Evolutionary conservation across 2,888 invertebrate genomes (phyloP), one percentile per base, ranked within the genome.

Genomic region (Ophion slaviceki): DNA sequence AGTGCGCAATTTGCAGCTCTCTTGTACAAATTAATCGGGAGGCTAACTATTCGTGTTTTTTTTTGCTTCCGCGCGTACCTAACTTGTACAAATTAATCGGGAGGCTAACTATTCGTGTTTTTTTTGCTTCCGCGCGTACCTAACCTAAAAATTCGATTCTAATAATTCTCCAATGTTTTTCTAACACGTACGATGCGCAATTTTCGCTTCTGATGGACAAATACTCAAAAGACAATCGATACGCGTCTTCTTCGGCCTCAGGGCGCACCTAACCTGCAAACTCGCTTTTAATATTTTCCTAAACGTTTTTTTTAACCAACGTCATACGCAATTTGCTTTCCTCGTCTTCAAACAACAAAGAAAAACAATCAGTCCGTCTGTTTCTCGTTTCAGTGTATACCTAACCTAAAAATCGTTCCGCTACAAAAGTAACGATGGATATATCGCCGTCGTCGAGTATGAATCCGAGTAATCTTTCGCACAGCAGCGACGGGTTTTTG

Each of bases 401-500:
- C 72, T 57, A 81, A 75, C 80, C 80, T 81, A 66, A 2, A 76
- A 82, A 77, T 28, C 28, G 45, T 66, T 24, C 53, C 14, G 4
- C 45, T 17, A 61, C 14, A 40, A 57, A 14, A 32, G 85, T 74
- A 84, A 85, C 80, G 81, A 91, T 92, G 91, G 90, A 92, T 84
- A 88, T 90, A 76, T 90, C 92, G 36, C 90, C 90, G 57, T 88
- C 91, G 17, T 89, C 92, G 57, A 91, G 87, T 64, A 89, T 93
- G 82, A 92, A 90, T 79, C 89, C 91, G 36, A 87, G 85, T 32
- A 90, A 87, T 76, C 86, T 92, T 62, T 86, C 90, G 3, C 92
- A 92, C 75, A 89, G 87, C 83, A 88, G 84, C 28, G 93, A 92
- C 72, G 90, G 89, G 40, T 93, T 92, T 86, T 86, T 93, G 85